A percentile compares a stretch with the other conserved stretches of the same genome.
phyloP scores from a whole-genome alignment of 1,140 invertebrate species.

The Drosophila rufa region DNA sequence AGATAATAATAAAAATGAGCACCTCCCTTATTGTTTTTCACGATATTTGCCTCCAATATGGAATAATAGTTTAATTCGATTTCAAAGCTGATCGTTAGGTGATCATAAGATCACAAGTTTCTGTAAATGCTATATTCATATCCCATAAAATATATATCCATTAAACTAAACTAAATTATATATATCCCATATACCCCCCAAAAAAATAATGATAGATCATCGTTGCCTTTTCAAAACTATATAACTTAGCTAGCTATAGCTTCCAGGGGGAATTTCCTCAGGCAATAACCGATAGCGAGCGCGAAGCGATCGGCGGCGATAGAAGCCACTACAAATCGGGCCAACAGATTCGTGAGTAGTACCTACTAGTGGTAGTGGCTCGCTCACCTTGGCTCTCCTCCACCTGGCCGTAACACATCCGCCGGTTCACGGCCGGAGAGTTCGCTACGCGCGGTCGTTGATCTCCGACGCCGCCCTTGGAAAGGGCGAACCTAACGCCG shows the following conservation, averaged over 20 bases:
- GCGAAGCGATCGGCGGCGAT: slow-evolving; percentile 15
- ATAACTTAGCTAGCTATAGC: not conserved
- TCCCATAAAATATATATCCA: too few relatives aligned
- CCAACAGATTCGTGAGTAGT: not conserved
- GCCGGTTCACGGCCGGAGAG: slow-evolving; percentile 21
- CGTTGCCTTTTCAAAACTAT: not conserved
- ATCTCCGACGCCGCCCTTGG: slow-evolving; percentile 18
- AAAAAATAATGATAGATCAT: too few relatives aligned
- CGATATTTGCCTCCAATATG: too few relatives aligned
- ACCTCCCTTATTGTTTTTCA: too few relatives aligned
- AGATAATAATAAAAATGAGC: too few relatives aligned
- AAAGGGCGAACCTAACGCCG: slow-evolving; percentile 20
- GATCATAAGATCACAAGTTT: too few relatives aligned
- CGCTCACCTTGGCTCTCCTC: slow-evolving; percentile 29
- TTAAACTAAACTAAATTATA: too few relatives aligned
- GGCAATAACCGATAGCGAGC: slow-evolving; percentile 22
- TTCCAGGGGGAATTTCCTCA: slow-evolving; percentile 6
- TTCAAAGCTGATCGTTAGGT: too few relatives aligned
- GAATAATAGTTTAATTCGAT: too few relatives aligned
- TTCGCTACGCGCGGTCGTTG: slow-evolving; percentile 14
- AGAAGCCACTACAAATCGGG: slow-evolving; percentile 9
- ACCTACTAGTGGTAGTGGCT: slow-evolving; percentile 17
- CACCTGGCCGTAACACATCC: slow-evolving; percentile 20
- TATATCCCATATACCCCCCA: too few relatives aligned
- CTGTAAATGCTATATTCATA: too few relatives aligned